Percentiles rank a stretch among this genome's conserved stretches.
phyloP scores from a whole-genome alignment of 1,140 invertebrate species.

The Drosophila rufa region DNA sequence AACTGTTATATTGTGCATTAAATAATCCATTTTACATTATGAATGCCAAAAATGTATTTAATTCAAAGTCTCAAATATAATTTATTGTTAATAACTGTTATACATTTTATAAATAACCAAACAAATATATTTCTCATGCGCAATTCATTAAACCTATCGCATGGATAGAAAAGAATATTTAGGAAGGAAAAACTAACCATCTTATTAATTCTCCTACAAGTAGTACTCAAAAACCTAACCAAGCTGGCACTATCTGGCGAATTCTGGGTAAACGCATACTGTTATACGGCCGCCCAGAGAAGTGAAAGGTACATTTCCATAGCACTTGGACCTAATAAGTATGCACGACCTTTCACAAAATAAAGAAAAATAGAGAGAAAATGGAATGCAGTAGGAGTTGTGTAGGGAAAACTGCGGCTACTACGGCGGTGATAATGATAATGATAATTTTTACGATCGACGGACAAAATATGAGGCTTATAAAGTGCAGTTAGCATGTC shows the following conservation, averaged over 20 bases:
- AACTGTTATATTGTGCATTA: no score
- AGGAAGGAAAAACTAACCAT: not conserved
- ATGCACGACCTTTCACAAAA: constrained; percentile 73
- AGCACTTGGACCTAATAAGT: constrained; percentile 43
- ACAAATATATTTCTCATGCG: not conserved
- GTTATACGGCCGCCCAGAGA: not conserved
- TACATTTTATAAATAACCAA: not conserved
- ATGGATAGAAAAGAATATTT: not conserved
- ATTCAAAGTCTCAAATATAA: not conserved
- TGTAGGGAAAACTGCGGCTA: constrained; percentile 14
- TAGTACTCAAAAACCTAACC: not conserved
- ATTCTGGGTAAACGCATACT: constrained; percentile 25
- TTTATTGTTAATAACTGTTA: not conserved
- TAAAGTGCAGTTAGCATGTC: constrained; percentile 79
- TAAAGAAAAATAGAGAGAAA: constrained; percentile 4
- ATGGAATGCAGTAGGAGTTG: constrained; percentile 4
- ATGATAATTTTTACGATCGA: constrained; percentile 79
- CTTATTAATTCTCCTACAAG: not conserved
- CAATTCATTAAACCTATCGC: not conserved
- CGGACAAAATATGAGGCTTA: constrained; percentile 70
- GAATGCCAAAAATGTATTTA: not conserved
- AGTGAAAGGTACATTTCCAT: constrained; percentile 73
- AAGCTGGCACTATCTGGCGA: constrained; percentile 3
- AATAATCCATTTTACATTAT: not conserved
- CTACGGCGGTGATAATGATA: constrained; percentile 59